phyloP scores from a whole-genome alignment of 2,797 vertebrate genomes.

The Macropus fuliginosus region DNA sequence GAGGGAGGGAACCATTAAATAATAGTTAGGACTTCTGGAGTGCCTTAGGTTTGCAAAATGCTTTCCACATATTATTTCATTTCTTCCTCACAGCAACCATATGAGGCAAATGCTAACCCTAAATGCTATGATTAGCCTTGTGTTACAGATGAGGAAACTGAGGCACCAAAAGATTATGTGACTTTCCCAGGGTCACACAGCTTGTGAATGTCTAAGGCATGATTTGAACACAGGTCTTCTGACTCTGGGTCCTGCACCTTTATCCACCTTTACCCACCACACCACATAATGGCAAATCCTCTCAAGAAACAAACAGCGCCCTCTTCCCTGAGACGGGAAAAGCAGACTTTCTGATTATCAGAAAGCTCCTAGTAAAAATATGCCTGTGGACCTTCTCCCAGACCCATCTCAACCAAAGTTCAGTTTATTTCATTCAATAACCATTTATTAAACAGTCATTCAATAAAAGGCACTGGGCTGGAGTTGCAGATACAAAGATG shows the following conservation, averaged over 20 bases:
- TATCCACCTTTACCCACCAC: background rate
- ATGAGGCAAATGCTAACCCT: background rate
- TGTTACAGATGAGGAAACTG: background rate
- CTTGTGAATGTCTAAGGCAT: background rate
- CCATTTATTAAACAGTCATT: background rate
- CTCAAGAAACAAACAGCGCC: background rate
- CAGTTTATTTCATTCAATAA: background rate
- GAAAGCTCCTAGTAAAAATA: background rate
- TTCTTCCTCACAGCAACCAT: background rate
- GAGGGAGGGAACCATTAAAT: background rate
- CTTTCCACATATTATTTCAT: background rate
- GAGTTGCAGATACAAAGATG: background rate
- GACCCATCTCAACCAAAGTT: background rate
- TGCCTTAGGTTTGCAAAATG: background rate
- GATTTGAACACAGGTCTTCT: background rate
- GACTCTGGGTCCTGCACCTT: background rate
- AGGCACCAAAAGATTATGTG: background rate
- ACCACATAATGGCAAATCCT: background rate
- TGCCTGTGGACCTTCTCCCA: background rate
- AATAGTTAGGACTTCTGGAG: background rate
- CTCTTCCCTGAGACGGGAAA: background rate
- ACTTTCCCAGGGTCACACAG: background rate
- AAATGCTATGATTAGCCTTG: background rate
- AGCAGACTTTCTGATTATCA: background rate
- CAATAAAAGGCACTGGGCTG: background rate